Base-by-base conservation (phyloP, 2,797 vertebrate genomes). In the Aldrovandia affinis region DNA sequence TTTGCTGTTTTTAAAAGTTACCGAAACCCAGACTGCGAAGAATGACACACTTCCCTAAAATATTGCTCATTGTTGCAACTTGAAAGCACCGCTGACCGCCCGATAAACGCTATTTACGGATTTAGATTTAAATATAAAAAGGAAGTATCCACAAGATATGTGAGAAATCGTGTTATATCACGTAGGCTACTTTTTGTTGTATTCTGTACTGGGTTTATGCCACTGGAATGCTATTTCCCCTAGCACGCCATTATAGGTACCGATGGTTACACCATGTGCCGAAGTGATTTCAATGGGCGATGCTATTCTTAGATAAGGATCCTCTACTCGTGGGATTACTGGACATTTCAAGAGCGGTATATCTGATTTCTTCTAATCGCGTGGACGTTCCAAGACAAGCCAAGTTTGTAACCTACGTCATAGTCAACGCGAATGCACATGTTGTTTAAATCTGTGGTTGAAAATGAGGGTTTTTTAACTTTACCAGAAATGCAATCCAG, bases 261-360 rank as follows among this genome's bases (percentile, higher is more conserved):
- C 9, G 52, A 33, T 59, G 52, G 83, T 83, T 15, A 22, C 73
- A 57, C 54, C 28, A 79, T 39, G 59, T 63, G 30, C 77, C 57
- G 18, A 55, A 83, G 57, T 68, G 30, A 83, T 86, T 85, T 82
- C 30, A 65, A 57, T 80, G 42, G 63, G 65, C 61, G 52, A 78
- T 36, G 75, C 83, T 87, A 89, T 87, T 87, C 85, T 89, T 87
- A 84, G 86, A 65, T 18, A 44, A 75, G 80, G 81, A 83, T 86
- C 79, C 61, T 65, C 78, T 86, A 81, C 78, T 78, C 42, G 12
- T 44, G 55, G 55, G 77, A 78, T 83, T 75, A 50, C 81, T 33
- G 65, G 47, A 33, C 47, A 77, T 57, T 77, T 77, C 28, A 75
- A 75, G 50, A 15, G 28, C 70, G 65, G 3, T 42, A 33, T 75